A percentile compares a stretch with the other conserved stretches of the same genome.
These are phyloP conservation scores for Entelurus aequoreus DNA, from an alignment of 2,113 vertebrate species.

Conservation along the genomic window DNA sequence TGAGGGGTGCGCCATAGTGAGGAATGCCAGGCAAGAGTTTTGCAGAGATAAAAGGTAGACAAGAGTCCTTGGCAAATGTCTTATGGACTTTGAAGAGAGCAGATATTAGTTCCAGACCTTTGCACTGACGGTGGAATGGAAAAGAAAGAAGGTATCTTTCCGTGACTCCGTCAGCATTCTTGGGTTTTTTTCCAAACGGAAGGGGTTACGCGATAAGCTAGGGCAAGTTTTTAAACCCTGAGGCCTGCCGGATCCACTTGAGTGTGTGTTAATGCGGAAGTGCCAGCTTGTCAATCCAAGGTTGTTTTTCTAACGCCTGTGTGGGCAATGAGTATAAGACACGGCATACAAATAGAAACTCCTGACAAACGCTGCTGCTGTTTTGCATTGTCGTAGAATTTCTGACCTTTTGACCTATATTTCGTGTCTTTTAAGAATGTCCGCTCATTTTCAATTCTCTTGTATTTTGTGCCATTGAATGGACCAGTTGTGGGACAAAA, in stretches of 20 bases:
- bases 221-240: conserved; percentile 41
- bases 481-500: too few relatives aligned
- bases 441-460: too few relatives aligned
- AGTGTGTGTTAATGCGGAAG: conserved; percentile 17
- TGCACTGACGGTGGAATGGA: conserved; percentile 17
- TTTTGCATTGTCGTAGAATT: too few relatives aligned
- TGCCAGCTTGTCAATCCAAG: conserved; percentile 15
- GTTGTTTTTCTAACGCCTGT: conserved; percentile 5
- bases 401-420: too few relatives aligned
- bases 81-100: conserved; percentile 54
- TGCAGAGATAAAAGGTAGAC: conserved; percentile 49
- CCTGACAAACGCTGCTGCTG: background rate
- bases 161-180: conserved; percentile 17
- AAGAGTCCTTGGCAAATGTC: conserved; percentile 50
- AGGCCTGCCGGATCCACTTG: conserved; percentile 38
- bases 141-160: background rate
- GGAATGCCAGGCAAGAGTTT: conserved; percentile 46
- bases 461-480: too few relatives aligned
- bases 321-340: conserved; percentile 1
- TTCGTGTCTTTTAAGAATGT: too few relatives aligned
- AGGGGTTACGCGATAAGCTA: conserved; percentile 41
- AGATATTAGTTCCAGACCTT: conserved; percentile 33
- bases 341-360: conserved; percentile 2
- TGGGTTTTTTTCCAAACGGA: conserved; percentile 55
- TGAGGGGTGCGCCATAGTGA: conserved; percentile 22